phyloP scores from a whole-genome alignment of 1,140 invertebrate species.

The Scylla paramamosain region DNA sequence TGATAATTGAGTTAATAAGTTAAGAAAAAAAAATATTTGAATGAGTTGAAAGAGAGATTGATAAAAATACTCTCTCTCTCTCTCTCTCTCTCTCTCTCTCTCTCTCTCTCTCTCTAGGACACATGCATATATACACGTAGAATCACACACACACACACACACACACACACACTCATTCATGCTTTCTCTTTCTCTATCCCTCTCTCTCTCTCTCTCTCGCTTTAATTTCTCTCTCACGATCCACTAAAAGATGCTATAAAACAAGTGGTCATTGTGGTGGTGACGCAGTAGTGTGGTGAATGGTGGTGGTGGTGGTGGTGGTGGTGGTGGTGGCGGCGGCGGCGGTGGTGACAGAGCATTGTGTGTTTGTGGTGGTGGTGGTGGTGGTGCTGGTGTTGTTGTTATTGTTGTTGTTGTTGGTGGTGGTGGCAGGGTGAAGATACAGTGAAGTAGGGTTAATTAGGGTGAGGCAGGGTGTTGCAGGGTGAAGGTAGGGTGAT shows the following conservation, averaged over 20 bases:
- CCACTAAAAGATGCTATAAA: not conserved
- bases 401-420: not conserved
- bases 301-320: not conserved
- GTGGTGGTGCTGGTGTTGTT: not conserved
- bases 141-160: not conserved
- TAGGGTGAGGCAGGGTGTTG: too few species aligned
- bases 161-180: not conserved
- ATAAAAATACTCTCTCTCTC: too few species aligned
- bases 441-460: not conserved
- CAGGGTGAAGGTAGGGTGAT: not conserved
- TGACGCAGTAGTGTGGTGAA: not conserved
- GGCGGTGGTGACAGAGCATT: too few species aligned
- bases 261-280: conserved; percentile 39
- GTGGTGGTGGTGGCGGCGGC: not conserved
- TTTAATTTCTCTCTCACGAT: not conserved
- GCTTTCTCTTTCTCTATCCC: not conserved
- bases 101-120: too few species aligned
- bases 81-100: too few species aligned
- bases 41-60: too few species aligned
- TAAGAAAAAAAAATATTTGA: too few species aligned
- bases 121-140: too few species aligned
- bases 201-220: not conserved
- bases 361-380: conserved; percentile 17
- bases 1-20: too few species aligned
- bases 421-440: not conserved